Evolutionary conservation across 2,113 vertebrate species (phyloP).

Genomic region (Salvator merianae): DNA sequence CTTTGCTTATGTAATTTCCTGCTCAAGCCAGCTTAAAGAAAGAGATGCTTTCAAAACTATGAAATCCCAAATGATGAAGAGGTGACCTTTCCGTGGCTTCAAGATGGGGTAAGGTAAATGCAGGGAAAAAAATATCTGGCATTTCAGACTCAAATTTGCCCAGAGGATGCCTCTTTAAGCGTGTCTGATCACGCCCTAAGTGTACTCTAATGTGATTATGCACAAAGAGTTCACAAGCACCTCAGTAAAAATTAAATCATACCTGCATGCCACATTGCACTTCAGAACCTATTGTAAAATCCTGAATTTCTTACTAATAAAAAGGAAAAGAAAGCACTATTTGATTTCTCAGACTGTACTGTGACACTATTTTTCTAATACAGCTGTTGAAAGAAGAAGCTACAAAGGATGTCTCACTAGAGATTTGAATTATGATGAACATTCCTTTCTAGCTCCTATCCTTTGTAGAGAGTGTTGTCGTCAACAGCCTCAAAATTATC

Average conservation of each 20-base stretch:
- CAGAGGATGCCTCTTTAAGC: no score
- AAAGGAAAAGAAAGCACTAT: neutral
- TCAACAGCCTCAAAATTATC: slow-evolving; percentile 16
- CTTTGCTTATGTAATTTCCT: no score
- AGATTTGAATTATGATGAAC: slow-evolving; percentile 15
- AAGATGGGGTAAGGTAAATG: no score
- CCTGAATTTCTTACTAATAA: neutral
- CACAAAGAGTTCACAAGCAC: slow-evolving; percentile 3
- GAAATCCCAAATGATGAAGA: no score
- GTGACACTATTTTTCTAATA: slow-evolving; percentile 15
- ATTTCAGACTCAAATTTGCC: no score
- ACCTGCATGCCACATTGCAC: neutral
- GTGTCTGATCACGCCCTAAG: neutral
- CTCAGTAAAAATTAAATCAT: slow-evolving; percentile 2
- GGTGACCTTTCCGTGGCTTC: no score
- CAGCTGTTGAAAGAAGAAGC: slow-evolving; percentile 10
- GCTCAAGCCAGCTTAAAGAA: no score
- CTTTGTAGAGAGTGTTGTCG: slow-evolving; percentile 1
- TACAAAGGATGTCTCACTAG: neutral
- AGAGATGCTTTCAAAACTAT: no score
- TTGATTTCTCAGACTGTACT: slow-evolving; percentile 40
- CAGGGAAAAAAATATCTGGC: no score
- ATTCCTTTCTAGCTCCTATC: slow-evolving; percentile 7
- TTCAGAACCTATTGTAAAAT: neutral
- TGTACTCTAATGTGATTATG: neutral